Evolutionary conservation across 2,113 vertebrate genomes (phyloP).

Genomic region (Campylomormyrus tamandua): DNA sequence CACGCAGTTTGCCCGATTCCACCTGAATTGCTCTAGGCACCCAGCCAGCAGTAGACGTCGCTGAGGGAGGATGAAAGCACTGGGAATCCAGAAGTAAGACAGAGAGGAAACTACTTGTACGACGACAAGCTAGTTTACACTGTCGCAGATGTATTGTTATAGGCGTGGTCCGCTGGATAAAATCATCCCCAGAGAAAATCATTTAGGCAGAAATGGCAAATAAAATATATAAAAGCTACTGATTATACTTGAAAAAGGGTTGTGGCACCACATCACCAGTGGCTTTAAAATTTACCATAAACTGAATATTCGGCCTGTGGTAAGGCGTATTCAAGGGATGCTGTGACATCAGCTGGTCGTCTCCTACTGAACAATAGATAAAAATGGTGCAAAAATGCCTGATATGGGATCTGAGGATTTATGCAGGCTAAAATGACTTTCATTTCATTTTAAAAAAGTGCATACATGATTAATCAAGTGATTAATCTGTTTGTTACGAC

Average conservation of each 20-base stretch:
- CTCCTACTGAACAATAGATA: neutral
- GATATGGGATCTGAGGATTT: neutral
- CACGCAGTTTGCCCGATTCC: neutral
- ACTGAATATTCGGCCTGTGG: neutral
- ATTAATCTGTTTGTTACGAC: neutral
- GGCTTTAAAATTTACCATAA: constrained; percentile 6
- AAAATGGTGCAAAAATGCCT: neutral
- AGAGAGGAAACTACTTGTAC: neutral
- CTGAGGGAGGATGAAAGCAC: neutral
- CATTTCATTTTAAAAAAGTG: neutral
- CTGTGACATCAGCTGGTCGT: neutral
- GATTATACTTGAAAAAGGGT: neutral
- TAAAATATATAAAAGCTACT: neutral
- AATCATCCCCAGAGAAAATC: neutral
- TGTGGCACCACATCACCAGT: neutral
- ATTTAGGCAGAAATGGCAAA: neutral
- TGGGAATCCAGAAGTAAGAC: neutral
- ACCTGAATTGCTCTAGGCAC: neutral
- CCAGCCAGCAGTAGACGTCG: neutral
- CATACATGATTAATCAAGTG: neutral
- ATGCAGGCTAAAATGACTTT: neutral
- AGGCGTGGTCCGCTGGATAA: neutral
- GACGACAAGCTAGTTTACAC: neutral
- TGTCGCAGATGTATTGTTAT: neutral
- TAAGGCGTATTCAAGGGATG: neutral